Percentiles rank a stretch among this genome's conserved stretches.
Evolutionary conservation across 2,888 invertebrate genomes (phyloP).

Genomic region (Himalopsyche japonica): DNA sequence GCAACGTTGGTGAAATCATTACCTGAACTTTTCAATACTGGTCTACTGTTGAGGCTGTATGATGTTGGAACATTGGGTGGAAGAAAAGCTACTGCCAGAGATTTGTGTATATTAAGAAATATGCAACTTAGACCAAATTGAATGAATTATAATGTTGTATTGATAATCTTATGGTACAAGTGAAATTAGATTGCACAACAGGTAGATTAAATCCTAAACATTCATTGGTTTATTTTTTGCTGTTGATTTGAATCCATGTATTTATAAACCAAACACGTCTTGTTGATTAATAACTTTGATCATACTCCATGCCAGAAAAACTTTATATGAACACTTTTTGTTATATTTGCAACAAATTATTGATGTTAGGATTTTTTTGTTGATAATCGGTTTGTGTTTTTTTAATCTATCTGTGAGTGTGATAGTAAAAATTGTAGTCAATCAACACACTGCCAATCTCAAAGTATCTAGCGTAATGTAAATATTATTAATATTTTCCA

Average conservation of each 20-base stretch:
- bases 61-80: slow-evolving; percentile 77
- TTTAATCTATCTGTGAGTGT: background rate
- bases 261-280: background rate
- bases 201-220: background rate
- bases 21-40: slow-evolving; percentile 76
- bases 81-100: slow-evolving; percentile 82
- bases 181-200: background rate
- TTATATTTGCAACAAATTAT: background rate
- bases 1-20: slow-evolving; percentile 80
- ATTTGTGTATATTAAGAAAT: slow-evolving; percentile 83
- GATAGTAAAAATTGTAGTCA: too few species aligned
- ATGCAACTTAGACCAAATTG: slow-evolving; percentile 68
- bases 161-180: background rate
- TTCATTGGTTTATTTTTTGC: background rate
- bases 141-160: slow-evolving; percentile 17
- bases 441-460: too few species aligned
- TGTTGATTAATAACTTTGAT: background rate
- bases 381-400: background rate
- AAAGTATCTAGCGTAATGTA: too few species aligned
- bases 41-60: slow-evolving; percentile 75
- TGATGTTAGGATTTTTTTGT: background rate
- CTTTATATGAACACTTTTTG: background rate
- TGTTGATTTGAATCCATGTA: background rate
- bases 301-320: background rate
- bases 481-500: too few species aligned